These are phyloP conservation scores for Oegoconia quadripuncta DNA, from an alignment of 2,888 invertebrate species.

Conservation along the genomic window DNA sequence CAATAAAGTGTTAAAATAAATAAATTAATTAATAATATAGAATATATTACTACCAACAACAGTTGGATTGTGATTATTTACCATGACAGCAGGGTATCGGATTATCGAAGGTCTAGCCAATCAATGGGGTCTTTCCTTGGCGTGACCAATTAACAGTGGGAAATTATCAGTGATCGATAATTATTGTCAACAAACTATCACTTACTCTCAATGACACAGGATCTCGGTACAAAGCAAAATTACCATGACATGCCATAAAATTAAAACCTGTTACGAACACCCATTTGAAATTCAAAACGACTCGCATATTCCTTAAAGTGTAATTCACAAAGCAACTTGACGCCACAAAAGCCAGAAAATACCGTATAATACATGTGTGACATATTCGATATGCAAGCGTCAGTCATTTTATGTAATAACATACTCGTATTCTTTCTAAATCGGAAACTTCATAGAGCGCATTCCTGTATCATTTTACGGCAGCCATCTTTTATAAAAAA, in stretches of 20 bases:
- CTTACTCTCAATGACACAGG: neutral
- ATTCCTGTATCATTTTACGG: slow-evolving; percentile 2
- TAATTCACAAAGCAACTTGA: neutral
- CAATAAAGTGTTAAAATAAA: too few species aligned
- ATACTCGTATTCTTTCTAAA: neutral
- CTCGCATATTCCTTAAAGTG: neutral
- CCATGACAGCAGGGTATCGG: too few species aligned
- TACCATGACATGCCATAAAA: neutral
- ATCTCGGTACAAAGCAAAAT: neutral
- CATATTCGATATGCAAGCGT: neutral
- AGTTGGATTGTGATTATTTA: too few species aligned
- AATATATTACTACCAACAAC: too few species aligned
- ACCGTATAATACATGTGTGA: too few species aligned
- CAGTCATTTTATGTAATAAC: neutral
- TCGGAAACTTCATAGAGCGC: neutral
- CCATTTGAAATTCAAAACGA: slow-evolving; percentile 4
- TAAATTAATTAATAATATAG: too few species aligned
- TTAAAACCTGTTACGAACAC: neutral
- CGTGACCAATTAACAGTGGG: too few species aligned
- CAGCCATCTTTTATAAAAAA: neutral
- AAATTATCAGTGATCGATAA: too few species aligned
- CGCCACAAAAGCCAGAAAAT: neutral
- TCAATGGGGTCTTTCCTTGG: too few species aligned
- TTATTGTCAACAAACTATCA: neutral
- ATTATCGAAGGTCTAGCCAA: too few species aligned